A percentile compares a stretch with the other conserved stretches of the same genome.
Conservation (phyloP, 2,797 vertebrate species). For the Valencia hispanica region DNA sequence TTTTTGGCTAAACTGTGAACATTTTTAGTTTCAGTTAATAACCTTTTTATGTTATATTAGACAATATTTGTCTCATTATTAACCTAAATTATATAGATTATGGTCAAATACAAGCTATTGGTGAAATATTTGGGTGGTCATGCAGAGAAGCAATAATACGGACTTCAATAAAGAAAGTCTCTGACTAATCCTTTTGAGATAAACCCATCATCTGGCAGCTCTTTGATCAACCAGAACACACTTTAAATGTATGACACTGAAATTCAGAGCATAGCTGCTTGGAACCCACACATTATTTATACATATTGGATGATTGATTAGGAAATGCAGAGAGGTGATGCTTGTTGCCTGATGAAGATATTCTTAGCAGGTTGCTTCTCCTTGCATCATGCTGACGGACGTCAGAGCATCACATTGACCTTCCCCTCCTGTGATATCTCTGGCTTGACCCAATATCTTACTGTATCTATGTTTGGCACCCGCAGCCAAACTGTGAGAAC, state of each 20-base stretch:
- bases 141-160: not conserved
- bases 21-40: conserved; percentile 8
- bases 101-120: not conserved
- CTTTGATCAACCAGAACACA: conserved; percentile 26
- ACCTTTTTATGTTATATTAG: not conserved
- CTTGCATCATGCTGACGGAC: conserved; percentile 77
- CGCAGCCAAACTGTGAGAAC: conserved; percentile 20
- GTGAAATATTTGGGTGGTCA: not conserved
- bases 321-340: conserved; percentile 68
- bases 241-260: conserved; percentile 31
- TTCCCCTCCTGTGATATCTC: conserved; percentile 51
- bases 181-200: not conserved
- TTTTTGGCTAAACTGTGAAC: not conserved
- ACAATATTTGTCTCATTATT: not conserved
- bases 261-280: conserved; percentile 55
- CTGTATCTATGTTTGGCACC: conserved; percentile 73
- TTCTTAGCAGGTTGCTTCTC: conserved; percentile 76
- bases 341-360: conserved; percentile 73
- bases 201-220: conserved; percentile 2
- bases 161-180: not conserved
- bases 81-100: not conserved
- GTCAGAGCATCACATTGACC: conserved; percentile 64
- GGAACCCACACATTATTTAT: conserved; percentile 63
- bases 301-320: conserved; percentile 75
- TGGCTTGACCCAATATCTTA: conserved; percentile 47